Conservation (phyloP, 2,113 vertebrate genomes). For the Thermophis baileyi region DNA sequence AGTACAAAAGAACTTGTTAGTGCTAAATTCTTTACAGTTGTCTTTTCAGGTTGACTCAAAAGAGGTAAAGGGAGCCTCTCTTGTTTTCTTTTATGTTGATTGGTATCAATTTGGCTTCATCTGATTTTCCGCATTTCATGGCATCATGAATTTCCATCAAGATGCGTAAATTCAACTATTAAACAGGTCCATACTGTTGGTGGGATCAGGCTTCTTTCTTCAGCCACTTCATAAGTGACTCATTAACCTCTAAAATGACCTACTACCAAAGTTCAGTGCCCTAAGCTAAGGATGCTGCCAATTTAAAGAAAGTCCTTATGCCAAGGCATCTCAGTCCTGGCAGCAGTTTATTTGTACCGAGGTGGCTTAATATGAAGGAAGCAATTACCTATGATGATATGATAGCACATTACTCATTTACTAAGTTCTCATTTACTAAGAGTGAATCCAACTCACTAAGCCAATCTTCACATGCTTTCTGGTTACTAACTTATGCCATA, state of each 20-base stretch:
- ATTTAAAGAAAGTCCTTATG: background rate
- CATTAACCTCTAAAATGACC: constrained; percentile 11
- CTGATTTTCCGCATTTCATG: background rate
- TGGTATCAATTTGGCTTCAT: background rate
- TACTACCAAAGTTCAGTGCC: constrained; percentile 1
- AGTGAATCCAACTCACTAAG: background rate
- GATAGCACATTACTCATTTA: constrained; percentile 1
- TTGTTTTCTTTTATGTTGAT: background rate
- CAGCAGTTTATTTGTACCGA: background rate
- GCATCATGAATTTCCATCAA: background rate
- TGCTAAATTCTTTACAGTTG: background rate
- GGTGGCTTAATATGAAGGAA: background rate
- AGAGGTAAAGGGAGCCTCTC: background rate
- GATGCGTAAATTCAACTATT: background rate
- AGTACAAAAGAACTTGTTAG: background rate
- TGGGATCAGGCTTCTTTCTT: background rate
- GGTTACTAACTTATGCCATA: background rate
- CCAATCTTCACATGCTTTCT: background rate
- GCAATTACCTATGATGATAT: background rate
- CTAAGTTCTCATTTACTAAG: background rate
- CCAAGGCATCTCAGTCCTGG: background rate
- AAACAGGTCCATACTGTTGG: background rate
- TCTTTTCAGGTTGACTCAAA: background rate
- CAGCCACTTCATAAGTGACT: constrained; percentile 14
- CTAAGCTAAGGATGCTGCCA: constrained; percentile 1